Conservation (phyloP, 2,113 vertebrate genomes). For the Grammomys dolichurus region DNA sequence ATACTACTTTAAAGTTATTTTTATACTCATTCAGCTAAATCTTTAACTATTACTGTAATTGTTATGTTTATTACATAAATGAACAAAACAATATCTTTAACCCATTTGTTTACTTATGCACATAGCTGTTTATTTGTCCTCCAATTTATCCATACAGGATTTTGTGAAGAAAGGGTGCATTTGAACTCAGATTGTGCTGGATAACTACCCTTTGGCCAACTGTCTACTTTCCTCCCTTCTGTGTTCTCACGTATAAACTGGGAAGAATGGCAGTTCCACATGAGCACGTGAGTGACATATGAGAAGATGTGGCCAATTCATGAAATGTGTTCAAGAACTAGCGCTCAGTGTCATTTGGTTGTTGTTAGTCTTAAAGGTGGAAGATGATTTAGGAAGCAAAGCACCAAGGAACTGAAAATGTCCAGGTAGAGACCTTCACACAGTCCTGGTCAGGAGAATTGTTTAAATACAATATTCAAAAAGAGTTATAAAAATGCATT, state of each 20-base stretch:
- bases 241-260: background rate
- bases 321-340: background rate
- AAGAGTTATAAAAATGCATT: conserved; percentile 2
- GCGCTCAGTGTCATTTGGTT: background rate
- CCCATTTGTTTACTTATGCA: background rate
- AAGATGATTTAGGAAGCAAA: conserved; percentile 36
- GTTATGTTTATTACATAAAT: background rate
- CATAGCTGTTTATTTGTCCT: background rate
- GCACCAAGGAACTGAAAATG: background rate
- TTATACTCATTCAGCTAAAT: background rate
- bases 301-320: background rate
- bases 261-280: background rate
- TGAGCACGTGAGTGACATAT: background rate
- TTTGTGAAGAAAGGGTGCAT: background rate
- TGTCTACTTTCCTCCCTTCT: background rate
- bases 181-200: conserved; percentile 14
- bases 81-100: background rate
- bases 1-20: conserved; percentile 22
- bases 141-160: conserved; percentile 2
- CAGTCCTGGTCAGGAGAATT: background rate
- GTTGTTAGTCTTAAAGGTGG: conserved; percentile 20
- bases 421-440: background rate
- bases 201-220: background rate
- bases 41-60: background rate
- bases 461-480: conserved; percentile 38